phyloP scores from a whole-genome alignment of 1,140 invertebrate species.

The Ostrea edulis region DNA sequence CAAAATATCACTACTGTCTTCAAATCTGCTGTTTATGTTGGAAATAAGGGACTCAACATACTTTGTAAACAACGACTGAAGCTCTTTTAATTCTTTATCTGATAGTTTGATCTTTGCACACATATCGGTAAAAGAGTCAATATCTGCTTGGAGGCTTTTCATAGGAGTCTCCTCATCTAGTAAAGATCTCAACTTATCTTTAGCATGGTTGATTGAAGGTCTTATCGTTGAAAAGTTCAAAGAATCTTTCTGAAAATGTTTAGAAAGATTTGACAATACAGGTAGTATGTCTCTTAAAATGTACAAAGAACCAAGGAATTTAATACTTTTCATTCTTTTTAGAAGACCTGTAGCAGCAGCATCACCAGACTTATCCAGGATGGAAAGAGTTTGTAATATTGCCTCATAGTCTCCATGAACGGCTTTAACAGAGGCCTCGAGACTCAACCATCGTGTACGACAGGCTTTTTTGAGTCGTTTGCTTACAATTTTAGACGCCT shows the following conservation, averaged over 20 bases:
- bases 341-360: constrained; percentile 53
- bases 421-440: constrained; percentile 49
- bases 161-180: constrained; percentile 8
- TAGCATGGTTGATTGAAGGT: background rate
- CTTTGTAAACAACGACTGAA: background rate
- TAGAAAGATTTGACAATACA: background rate
- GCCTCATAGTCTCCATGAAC: constrained; percentile 40
- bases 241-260: background rate
- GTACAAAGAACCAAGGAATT: constrained; percentile 49
- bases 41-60: background rate
- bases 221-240: background rate
- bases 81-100: background rate
- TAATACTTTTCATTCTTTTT: constrained; percentile 44
- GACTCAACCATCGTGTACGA: constrained; percentile 52
- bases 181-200: constrained; percentile 37
- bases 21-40: background rate
- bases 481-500: constrained; percentile 5
- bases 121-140: constrained; percentile 35
- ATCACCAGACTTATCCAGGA: constrained; percentile 42
- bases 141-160: background rate
- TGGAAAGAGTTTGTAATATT: constrained; percentile 21
- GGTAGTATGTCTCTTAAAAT: constrained; percentile 25
- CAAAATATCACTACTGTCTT: background rate
- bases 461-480: constrained; percentile 57
- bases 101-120: constrained; percentile 18